Evolutionary conservation across 2,888 invertebrate genomes (phyloP), one percentile per base, ranked within the genome.

Genomic region (Drosophila leonis): DNA sequence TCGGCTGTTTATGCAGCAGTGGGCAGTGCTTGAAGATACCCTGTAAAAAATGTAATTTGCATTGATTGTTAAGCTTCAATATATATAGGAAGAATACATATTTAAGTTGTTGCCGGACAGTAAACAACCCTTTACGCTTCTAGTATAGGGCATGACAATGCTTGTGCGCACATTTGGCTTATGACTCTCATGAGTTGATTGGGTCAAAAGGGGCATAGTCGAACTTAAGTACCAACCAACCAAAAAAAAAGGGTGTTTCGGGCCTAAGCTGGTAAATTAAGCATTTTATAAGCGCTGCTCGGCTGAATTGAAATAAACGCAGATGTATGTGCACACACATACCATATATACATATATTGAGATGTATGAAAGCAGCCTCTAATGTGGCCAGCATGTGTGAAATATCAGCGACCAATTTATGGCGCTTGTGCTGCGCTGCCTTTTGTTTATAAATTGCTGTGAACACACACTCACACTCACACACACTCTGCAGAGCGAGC

Each of bases 341-440:
- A 48, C 7, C 27, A 56, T 1, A 62, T 31, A 13, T 20, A 60
- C 13, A 39, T 18, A 46, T 39, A 62, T 65, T 65, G 51, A 65
- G 60, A 54, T 48, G 44, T 48, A 33, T 55, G 61, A 54, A 59
- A 63, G 69, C 63, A 61, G 27, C 52, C 56, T 70, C 54, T 70
- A 68, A 64, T 60, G 55, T 71, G 65, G 73, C 59, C 80, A 75
- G 79, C 84, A 84, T 84, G 90, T 84, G 84, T 82, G 82, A 89
- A 84, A 77, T 84, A 89, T 89, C 88, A 84, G 71, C 79, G 70
- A 65, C 71, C 76, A 84, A 89, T 84, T 87, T 89, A 87, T 87
- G 87, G 72, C 66, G 82, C 72, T 79, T 82, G 79, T 81, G 89
- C 68, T 78, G 66, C 72, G 66, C 78, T 70, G 65, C 66, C 75